These are phyloP conservation scores for Metridium senile DNA, from an alignment of 92 coral and sea anemone genomes.

Conservation along the genomic window DNA sequence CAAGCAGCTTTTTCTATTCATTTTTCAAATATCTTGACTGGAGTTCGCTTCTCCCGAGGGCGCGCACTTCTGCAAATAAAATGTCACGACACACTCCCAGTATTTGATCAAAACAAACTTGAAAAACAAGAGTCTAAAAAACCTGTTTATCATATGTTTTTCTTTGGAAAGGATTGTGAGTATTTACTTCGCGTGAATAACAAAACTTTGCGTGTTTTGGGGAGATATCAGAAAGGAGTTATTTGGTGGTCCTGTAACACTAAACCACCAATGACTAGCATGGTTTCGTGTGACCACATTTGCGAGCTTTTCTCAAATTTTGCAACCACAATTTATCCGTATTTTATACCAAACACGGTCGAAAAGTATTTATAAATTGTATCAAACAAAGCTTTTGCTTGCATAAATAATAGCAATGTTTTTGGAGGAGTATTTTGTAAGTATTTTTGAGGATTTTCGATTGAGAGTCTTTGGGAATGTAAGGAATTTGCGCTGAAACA, in stretches of 20 bases:
- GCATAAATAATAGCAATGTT: not conserved
- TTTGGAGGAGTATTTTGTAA: too few species aligned
- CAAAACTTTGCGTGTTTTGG: slow-evolving; percentile 1
- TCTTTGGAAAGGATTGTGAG: not conserved
- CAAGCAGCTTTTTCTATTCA: too few species aligned
- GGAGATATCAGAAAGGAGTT: not conserved
- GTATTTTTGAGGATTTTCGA: not conserved
- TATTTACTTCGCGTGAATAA: not conserved
- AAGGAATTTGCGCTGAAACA: not conserved
- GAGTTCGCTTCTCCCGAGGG: too few species aligned
- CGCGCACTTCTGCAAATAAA: too few species aligned
- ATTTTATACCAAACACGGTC: too few species aligned
- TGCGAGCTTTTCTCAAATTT: too few species aligned
- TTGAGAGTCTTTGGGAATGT: slow-evolving; percentile 3
- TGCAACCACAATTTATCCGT: too few species aligned
- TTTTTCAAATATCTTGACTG: too few species aligned
- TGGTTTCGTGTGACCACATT: not conserved
- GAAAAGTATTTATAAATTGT: too few species aligned
- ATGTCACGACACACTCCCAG: too few species aligned
- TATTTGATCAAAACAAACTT: too few species aligned
- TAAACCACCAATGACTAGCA: not conserved
- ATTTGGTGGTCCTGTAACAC: not conserved
- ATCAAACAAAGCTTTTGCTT: not conserved
- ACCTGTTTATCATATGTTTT: not conserved
- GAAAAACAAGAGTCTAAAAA: not conserved